Percentiles rank a stretch among this genome's conserved stretches.
Conservation (phyloP, 2,113 vertebrate genomes). For the Hippocampus comes region DNA sequence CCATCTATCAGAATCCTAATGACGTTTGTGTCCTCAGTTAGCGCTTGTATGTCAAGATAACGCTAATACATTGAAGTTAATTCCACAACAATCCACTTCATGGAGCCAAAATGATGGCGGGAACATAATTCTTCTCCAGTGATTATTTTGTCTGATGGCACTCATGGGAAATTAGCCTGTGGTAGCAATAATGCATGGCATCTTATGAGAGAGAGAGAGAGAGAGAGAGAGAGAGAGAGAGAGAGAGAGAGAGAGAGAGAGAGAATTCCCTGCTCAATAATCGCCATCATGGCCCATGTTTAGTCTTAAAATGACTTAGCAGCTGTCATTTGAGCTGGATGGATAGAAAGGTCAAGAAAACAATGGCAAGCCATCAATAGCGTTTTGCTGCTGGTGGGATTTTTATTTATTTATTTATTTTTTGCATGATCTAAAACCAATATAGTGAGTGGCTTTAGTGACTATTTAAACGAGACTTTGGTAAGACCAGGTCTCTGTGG, state of each 20-base stretch:
- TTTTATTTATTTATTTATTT: background rate
- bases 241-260: background rate
- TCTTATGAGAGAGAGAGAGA: background rate
- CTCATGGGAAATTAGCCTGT: conserved; percentile 24
- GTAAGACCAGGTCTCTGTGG: too few species aligned
- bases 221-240: background rate
- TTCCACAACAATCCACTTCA: background rate
- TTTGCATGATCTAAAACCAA: background rate
- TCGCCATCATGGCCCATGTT: background rate
- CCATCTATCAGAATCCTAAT: background rate
- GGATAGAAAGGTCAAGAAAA: background rate
- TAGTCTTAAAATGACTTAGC: background rate
- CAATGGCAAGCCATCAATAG: background rate
- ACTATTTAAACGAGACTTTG: too few species aligned
- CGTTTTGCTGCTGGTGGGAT: background rate
- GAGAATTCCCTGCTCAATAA: background rate
- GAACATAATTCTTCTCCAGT: conserved; percentile 18
- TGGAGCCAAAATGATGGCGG: conserved; percentile 3
- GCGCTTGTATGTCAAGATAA: background rate
- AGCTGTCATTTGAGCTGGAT: background rate
- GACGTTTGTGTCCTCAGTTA: background rate
- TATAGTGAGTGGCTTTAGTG: background rate
- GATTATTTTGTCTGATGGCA: conserved; percentile 39
- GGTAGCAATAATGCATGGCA: conserved; percentile 7
- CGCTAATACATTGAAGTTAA: background rate